phyloP scores from a whole-genome alignment of 2,797 vertebrate genomes.

The Eidolon dupreanum region DNA sequence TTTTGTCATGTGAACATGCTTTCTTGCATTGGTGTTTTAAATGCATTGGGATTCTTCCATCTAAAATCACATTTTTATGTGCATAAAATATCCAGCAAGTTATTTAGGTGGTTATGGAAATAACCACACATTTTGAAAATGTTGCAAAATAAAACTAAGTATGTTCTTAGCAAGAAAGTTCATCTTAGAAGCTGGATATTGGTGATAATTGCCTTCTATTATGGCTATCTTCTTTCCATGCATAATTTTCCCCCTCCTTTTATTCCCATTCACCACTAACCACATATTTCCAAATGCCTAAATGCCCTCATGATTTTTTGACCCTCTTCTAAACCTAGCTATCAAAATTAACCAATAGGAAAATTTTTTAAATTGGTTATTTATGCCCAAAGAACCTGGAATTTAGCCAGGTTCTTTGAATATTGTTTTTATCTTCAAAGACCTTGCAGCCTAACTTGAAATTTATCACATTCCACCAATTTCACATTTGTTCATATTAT shows the following conservation, averaged over 20 bases:
- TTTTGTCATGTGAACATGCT: constrained; percentile 33
- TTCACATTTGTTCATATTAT: neutral
- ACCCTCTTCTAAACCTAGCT: neutral
- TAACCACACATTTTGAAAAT: neutral
- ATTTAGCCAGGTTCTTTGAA: neutral
- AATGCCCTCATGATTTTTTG: neutral
- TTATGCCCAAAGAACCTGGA: neutral
- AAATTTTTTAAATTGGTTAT: neutral
- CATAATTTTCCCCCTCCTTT: neutral
- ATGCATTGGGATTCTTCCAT: constrained; percentile 71
- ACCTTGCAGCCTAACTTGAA: neutral
- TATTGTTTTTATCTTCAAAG: neutral
- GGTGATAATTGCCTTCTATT: neutral
- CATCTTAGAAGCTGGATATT: neutral
- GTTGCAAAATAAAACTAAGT: constrained; percentile 6
- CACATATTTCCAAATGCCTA: neutral
- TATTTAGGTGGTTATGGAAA: neutral
- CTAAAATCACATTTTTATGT: constrained; percentile 75
- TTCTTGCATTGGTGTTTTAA: constrained; percentile 78
- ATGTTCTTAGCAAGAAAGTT: neutral
- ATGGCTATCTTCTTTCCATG: neutral
- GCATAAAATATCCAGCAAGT: constrained; percentile 24
- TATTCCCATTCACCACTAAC: neutral
- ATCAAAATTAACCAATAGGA: neutral
- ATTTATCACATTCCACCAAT: constrained; percentile 14